These are phyloP conservation scores for Plutella xylostella DNA, from an alignment of 2,888 invertebrate genomes.

Conservation along the genomic window DNA sequence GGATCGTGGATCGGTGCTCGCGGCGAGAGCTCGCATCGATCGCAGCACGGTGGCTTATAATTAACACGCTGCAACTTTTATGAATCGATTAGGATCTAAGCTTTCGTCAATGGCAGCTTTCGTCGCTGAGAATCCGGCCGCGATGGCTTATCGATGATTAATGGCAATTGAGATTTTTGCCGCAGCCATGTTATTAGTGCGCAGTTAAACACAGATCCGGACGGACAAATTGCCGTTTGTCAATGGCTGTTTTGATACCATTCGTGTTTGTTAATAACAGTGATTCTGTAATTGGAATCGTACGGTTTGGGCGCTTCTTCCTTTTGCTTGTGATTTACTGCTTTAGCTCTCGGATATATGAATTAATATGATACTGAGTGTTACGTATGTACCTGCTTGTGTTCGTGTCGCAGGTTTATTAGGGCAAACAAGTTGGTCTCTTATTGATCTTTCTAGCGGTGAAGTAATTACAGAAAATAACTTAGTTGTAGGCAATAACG, in stretches of 20 bases:
- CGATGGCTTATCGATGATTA: constrained; percentile 63
- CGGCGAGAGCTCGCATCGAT: constrained; percentile 28
- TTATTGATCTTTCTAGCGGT: constrained; percentile 18
- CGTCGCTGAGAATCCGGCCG: constrained; percentile 41
- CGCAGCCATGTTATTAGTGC: constrained; percentile 54
- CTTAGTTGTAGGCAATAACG: constrained; percentile 34
- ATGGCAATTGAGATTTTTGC: constrained; percentile 65
- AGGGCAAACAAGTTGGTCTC: too few species aligned
- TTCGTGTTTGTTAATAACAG: constrained; percentile 25
- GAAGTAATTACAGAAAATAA: constrained; percentile 49
- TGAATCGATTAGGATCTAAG: constrained; percentile 69
- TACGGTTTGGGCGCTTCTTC: too few species aligned
- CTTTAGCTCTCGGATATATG: too few species aligned
- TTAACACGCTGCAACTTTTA: constrained; percentile 68
- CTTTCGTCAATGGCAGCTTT: constrained; percentile 68
- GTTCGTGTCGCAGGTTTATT: too few species aligned
- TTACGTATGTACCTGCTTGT: too few species aligned
- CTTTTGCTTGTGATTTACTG: too few species aligned
- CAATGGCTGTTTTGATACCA: constrained; percentile 42
- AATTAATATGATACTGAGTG: too few species aligned
- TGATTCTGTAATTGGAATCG: not conserved
- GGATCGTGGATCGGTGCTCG: constrained; percentile 40
- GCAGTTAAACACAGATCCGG: constrained; percentile 41
- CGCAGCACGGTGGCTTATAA: constrained; percentile 66
- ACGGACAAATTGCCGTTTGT: constrained; percentile 50